Conservation (phyloP, 1,140 invertebrate species). For the Anastrepha ludens region DNA sequence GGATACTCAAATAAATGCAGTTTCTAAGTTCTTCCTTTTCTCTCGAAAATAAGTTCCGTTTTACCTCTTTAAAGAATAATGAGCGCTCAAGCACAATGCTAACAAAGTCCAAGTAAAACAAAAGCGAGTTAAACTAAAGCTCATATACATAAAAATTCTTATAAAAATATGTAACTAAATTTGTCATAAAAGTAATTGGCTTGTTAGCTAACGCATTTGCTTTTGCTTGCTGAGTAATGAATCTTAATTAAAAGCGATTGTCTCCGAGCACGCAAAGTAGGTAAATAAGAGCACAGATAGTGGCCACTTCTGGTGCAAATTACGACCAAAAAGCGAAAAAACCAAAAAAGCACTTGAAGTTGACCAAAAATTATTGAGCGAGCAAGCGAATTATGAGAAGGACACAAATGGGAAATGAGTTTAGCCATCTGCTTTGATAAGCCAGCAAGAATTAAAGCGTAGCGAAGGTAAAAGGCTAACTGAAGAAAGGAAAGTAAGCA, state of each 20-base stretch:
- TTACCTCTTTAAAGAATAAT: too few species aligned
- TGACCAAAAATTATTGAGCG: not conserved
- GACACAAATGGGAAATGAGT: not conserved
- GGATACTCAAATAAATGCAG: too few species aligned
- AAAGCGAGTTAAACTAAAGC: too few species aligned
- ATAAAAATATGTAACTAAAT: too few species aligned
- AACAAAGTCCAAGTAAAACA: too few species aligned
- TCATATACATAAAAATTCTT: too few species aligned
- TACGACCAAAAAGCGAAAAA: not conserved
- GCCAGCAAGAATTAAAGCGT: not conserved
- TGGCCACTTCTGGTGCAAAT: not conserved
- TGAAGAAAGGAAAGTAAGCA: not conserved
- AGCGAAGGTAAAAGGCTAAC: not conserved
- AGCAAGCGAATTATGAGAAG: not conserved
- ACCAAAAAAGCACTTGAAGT: not conserved
- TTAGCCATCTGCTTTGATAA: not conserved
- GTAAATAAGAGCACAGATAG: not conserved
- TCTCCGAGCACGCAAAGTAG: not conserved
- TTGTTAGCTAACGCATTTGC: not conserved
- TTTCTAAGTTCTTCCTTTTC: too few species aligned
- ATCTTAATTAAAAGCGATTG: not conserved
- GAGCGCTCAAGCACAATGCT: too few species aligned
- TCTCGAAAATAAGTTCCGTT: too few species aligned
- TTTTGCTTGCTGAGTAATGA: not conserved
- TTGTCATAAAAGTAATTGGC: not conserved